These are phyloP conservation scores for Aphodius granarius DNA, from an alignment of 2,888 invertebrate species.

Conservation along the genomic window DNA sequence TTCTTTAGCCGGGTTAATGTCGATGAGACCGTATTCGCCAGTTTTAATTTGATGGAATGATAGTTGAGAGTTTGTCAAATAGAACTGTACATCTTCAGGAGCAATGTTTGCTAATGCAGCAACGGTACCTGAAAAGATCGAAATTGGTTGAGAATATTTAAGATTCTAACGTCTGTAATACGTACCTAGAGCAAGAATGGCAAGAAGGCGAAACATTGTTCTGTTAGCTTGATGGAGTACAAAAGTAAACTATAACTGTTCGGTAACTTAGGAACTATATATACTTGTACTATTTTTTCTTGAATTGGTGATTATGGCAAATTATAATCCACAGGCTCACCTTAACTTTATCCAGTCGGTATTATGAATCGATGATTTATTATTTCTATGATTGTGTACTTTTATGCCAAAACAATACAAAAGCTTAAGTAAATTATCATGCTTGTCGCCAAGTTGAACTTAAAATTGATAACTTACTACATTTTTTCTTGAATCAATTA, in stretches of 20 bases:
- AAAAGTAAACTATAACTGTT: not conserved
- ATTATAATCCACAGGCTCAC: not conserved
- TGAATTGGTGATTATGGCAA: not conserved
- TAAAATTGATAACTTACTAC: too few relatives aligned
- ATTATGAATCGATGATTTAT: too few relatives aligned
- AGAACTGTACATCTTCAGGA: conserved; percentile 12
- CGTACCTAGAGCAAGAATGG: not conserved
- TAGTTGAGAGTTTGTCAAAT: conserved; percentile 4
- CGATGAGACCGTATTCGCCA: not conserved
- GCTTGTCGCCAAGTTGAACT: too few relatives aligned
- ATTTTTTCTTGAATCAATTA: too few relatives aligned
- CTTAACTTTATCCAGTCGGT: too few relatives aligned
- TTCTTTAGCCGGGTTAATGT: conserved; percentile 3
- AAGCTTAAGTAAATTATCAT: too few relatives aligned
- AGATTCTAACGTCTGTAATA: not conserved
- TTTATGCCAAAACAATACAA: too few relatives aligned
- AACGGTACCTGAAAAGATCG: not conserved
- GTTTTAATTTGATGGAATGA: conserved; percentile 1
- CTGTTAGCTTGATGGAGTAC: not conserved
- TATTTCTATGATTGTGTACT: too few relatives aligned
- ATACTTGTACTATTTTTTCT: not conserved
- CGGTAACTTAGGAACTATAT: not conserved
- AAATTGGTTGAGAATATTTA: too few relatives aligned
- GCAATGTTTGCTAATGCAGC: not conserved
- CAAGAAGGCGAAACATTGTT: not conserved